Evolutionary conservation across 2,888 invertebrate species (phyloP), one percentile per base, ranked within the genome.

Genomic region (Apotomis turbidana): DNA sequence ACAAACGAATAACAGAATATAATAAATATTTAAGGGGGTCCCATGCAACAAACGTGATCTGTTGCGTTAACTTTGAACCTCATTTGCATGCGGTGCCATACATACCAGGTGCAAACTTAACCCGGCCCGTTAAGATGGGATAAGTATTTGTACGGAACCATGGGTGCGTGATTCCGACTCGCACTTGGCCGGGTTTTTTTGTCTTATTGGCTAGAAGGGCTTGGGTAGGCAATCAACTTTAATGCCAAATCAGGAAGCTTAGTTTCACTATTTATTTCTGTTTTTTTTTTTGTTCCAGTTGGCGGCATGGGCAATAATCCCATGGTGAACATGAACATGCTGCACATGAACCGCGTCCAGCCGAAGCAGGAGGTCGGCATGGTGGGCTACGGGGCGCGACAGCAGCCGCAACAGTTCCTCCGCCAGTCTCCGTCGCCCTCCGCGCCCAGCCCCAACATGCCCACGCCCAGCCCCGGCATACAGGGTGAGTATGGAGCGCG

Each of bases 371-470:
- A 88, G 61, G 88, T 87, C 52, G 85, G 85, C 12, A 87, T 90
- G 87, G 86, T 94, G 78, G 91, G 89, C 5, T 90, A 90, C 46
- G 93, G 94, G 0, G 90, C 87, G 0, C 91, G 97, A 57, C 95
- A 96, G 0, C 95, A 95, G 0, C 97, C 97, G 4, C 95, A 94
- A 77, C 97, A 97, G 84, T 97, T 97, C 89, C 92, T 97, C 78
- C 93, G 96, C 0, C 97, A 97, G 84, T 97, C 97, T 81, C 97
- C 97, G 0, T 96, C 96, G 13, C 96, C 97, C 0, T 96, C 96
- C 0, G 96, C 96, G 0, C 95, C 96, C 8, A 96, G 96, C 59
- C 96, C 96, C 46, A 94, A 94, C 58, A 93, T 95, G 88, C 94
- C 91, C 4, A 94, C 94, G 0, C 95, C 95, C 0, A 93, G 93